These are phyloP conservation scores for Zaprionus gabonicus DNA, from an alignment of 1,140 invertebrate species.

Conservation along the genomic window DNA sequence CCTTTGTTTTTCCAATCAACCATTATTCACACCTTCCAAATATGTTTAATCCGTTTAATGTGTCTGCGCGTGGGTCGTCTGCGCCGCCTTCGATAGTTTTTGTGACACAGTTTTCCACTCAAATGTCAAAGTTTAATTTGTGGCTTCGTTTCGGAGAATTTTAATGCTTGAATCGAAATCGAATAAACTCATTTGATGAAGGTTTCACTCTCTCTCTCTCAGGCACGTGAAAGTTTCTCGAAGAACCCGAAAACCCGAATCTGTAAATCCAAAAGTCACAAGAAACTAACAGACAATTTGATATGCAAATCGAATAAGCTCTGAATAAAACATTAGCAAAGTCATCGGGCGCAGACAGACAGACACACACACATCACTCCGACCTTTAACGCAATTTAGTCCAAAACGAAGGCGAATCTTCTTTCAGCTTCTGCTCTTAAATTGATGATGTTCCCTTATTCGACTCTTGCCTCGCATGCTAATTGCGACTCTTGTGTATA, in stretches of 20 bases:
- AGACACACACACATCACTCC: not conserved
- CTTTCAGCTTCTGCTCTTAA: slow-evolving; percentile 30
- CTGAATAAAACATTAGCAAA: slow-evolving; percentile 72
- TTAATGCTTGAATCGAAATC: slow-evolving; percentile 24
- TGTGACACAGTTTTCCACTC: slow-evolving; percentile 48
- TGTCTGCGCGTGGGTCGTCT: slow-evolving; percentile 23
- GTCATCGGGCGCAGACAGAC: slow-evolving; percentile 23
- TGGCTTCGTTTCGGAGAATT: slow-evolving; percentile 19
- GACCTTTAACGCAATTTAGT: slow-evolving; percentile 41
- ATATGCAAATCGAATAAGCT: slow-evolving; percentile 64
- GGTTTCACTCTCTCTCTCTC: slow-evolving; percentile 36
- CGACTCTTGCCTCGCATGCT: slow-evolving; percentile 44
- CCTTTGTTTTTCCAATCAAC: slow-evolving; percentile 28
- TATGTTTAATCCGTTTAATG: slow-evolving; percentile 22
- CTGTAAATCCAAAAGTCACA: slow-evolving; percentile 34
- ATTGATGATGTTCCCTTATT: slow-evolving; percentile 43
- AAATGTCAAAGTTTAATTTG: slow-evolving; percentile 67
- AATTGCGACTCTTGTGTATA: slow-evolving; percentile 50
- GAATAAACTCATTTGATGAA: slow-evolving; percentile 8
- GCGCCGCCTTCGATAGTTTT: slow-evolving; percentile 32
- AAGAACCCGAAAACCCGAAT: slow-evolving; percentile 35
- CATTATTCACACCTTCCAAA: slow-evolving; percentile 46
- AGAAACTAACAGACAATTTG: slow-evolving; percentile 70
- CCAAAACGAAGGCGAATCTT: slow-evolving; percentile 25
- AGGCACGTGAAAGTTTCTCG: slow-evolving; percentile 36